Evolutionary conservation across 1,140 invertebrate species (phyloP).

Genomic region (Fopius arisanus): DNA sequence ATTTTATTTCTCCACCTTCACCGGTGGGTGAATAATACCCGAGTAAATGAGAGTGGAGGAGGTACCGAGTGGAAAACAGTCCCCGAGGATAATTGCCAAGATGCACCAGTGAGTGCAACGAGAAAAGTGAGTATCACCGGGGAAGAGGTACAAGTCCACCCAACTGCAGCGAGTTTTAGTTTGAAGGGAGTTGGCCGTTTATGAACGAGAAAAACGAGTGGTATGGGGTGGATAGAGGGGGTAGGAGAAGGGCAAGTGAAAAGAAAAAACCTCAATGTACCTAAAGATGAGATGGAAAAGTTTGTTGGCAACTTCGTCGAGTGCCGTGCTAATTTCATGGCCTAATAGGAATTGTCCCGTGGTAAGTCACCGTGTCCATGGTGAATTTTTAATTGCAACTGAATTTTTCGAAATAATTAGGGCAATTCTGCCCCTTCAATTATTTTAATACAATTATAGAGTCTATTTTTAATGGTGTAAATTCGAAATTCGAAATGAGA

Average conservation of each 20-base stretch:
- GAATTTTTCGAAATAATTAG: neutral
- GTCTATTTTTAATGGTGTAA: too few species aligned
- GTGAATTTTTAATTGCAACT: neutral
- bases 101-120: slow-evolving; percentile 24
- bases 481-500: too few species aligned
- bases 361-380: neutral
- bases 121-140: slow-evolving; percentile 34
- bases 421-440: too few species aligned
- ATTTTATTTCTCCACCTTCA: neutral
- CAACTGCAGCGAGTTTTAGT: slow-evolving; percentile 2
- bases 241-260: neutral
- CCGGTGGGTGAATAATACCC: neutral
- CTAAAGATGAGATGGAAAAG: neutral
- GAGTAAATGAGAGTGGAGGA: neutral
- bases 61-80: slow-evolving; percentile 52
- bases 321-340: slow-evolving; percentile 31
- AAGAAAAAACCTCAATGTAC: slow-evolving; percentile 7
- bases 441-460: too few species aligned
- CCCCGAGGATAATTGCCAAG: slow-evolving; percentile 53
- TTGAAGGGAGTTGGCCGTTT: neutral
- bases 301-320: neutral
- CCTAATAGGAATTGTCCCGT: slow-evolving; percentile 2
- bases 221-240: slow-evolving; percentile 5
- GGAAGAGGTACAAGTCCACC: neutral
- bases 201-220: slow-evolving; percentile 33